A percentile compares a stretch with the other conserved stretches of the same genome.
Evolutionary conservation across 2,113 vertebrate genomes (phyloP).

Genomic region (Jacana jacana): DNA sequence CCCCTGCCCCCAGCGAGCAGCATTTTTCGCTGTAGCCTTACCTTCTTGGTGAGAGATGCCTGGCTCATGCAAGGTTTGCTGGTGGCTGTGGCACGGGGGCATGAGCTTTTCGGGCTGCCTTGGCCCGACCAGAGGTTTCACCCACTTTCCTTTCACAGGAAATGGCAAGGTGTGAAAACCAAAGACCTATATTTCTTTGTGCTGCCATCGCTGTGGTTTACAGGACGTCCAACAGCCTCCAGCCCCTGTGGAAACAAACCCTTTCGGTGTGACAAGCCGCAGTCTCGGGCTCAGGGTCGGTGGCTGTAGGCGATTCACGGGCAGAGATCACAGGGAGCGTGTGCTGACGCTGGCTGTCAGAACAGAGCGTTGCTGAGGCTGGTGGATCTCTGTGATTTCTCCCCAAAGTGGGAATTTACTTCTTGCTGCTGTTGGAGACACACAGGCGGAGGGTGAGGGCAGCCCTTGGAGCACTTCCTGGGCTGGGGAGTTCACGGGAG

Average conservation of each 20-base stretch:
- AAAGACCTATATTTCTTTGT: neutral
- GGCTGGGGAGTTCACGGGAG: neutral
- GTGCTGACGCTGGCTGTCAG: too few species aligned
- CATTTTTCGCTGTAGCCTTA: fast-evolving
- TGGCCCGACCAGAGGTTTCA: neutral
- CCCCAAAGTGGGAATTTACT: fast-evolving
- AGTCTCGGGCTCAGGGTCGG: fast-evolving
- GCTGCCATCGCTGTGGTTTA: neutral
- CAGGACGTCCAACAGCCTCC: neutral
- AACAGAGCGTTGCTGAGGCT: neutral
- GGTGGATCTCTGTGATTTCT: neutral
- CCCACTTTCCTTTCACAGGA: neutral
- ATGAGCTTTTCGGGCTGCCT: neutral
- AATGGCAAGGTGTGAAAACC: neutral
- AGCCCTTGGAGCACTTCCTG: neutral
- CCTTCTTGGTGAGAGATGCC: neutral
- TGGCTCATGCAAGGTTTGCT: neutral
- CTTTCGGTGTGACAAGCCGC: neutral
- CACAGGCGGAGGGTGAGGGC: neutral
- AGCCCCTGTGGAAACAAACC: neutral
- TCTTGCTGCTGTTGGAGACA: neutral
- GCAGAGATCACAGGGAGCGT: neutral
- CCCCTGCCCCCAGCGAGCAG: neutral
- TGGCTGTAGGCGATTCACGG: neutral
- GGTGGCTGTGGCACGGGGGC: neutral